Base-by-base conservation (phyloP, 2,113 vertebrate species). In the Morone saxatilis region DNA sequence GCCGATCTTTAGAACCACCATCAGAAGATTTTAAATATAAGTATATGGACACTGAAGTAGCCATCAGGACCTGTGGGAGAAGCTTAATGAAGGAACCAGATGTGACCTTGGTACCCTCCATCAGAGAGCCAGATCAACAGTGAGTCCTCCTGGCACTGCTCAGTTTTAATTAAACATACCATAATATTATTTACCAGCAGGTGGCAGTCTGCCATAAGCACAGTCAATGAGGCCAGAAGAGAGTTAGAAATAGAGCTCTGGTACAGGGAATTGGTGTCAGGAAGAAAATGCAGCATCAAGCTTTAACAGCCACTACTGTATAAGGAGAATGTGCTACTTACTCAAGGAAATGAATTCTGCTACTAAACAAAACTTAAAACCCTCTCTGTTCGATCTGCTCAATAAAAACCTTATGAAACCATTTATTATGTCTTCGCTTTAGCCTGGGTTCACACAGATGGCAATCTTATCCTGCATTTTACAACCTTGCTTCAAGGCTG, bases 151-250 rank as follows among this genome's bases (percentile, higher is more conserved):
- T 53, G 13, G 40, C 69, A 59, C 50, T 60, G 16, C 25, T 69
- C 25, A 43, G 48, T 16, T 69, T 47, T 40, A 57, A 60, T 19
- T 22, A 68, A 57, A 61, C 38, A 67, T 0, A 59, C 3, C 22
- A 56, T 43, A 47, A 9, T 50, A 57, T 14, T 68, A 0, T 62
- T 51, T 1, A 43, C 91, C 94, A 94, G 86, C 76, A 93, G 94
- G 86, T 81, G 94, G 91, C 93, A 84, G 60, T 89, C 68, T 89
- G 53, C 48, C 36, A 78, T 48, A 71, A 80, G 56, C 17, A 75
- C 70, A 50, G 25, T 51, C 11, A 53, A 20, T 41, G 66, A 66
- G 31, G 45, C 56, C 67, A 68, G 11, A 41, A 5, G 13, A 36
- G 50, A 50, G 36, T 8, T 16, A 56, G 47, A 86, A 69, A 43